Conservation (phyloP, 2,888 invertebrate genomes). For the Philopedon plagiatum region DNA sequence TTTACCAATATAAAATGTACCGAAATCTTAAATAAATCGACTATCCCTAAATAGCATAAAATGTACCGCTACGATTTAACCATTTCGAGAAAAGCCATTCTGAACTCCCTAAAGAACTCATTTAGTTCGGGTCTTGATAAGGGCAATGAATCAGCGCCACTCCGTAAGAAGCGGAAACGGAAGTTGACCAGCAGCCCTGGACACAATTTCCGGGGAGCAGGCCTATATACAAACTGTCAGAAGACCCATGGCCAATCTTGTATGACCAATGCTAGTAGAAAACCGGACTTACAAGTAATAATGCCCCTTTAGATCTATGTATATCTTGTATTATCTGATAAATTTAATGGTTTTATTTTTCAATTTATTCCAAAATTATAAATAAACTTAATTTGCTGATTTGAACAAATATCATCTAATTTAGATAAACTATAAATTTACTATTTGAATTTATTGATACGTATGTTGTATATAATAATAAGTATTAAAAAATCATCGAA, state of each 20-base stretch:
- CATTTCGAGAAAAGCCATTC: neutral
- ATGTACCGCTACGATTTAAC: neutral
- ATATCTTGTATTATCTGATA: neutral
- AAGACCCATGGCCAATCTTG: slow-evolving; percentile 14
- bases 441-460: too few relatives aligned
- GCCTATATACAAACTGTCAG: slow-evolving; percentile 45
- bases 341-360: too few relatives aligned
- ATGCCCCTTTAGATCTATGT: neutral
- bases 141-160: slow-evolving; percentile 61
- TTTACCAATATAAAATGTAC: too few relatives aligned
- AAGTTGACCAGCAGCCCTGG: slow-evolving; percentile 66
- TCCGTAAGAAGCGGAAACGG: slow-evolving; percentile 66
- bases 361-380: too few relatives aligned
- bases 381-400: too few relatives aligned
- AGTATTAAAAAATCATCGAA: too few relatives aligned
- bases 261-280: slow-evolving; percentile 18
- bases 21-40: too few relatives aligned
- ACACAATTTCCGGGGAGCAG: slow-evolving; percentile 68
- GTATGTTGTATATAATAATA: too few relatives aligned
- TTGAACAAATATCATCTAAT: too few relatives aligned
- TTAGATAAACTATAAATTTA: too few relatives aligned
- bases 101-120: slow-evolving; percentile 52
- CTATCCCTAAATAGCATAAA: neutral
- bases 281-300: slow-evolving; percentile 16
- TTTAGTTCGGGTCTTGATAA: slow-evolving; percentile 61